phyloP scores from a whole-genome alignment of 2,113 vertebrate genomes.

The Silurus glanis region DNA sequence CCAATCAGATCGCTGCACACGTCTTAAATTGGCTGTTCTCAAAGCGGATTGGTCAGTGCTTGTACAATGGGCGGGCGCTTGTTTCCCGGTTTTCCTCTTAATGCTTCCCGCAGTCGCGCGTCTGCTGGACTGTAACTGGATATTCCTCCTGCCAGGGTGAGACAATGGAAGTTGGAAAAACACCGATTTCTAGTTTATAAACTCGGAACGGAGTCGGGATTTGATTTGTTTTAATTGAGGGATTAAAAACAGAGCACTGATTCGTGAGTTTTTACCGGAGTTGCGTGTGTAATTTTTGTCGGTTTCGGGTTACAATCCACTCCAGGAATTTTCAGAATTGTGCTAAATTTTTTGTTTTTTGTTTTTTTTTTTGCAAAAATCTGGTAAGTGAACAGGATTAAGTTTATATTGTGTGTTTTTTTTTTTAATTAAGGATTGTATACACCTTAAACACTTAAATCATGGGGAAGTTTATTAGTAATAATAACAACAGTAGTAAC shows the following conservation, averaged over 20 bases:
- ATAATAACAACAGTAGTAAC: background rate
- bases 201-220: background rate
- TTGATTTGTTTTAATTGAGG: background rate
- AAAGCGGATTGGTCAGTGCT: slow-evolving; percentile 58
- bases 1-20: slow-evolving; percentile 61
- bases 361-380: background rate
- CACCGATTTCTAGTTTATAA: slow-evolving; percentile 1
- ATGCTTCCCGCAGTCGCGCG: slow-evolving; percentile 53
- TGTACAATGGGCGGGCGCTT: slow-evolving; percentile 51
- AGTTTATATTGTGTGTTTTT: no score
- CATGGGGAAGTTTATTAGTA: background rate
- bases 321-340: background rate
- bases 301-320: background rate
- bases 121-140: slow-evolving; percentile 7
- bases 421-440: no score
- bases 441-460: no score
- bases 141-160: background rate
- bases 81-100: slow-evolving; percentile 68
- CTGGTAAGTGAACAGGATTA: slow-evolving; percentile 17
- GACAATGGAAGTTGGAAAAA: slow-evolving; percentile 44
- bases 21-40: slow-evolving; percentile 57
- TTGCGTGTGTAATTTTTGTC: background rate
- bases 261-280: background rate
- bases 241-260: background rate
- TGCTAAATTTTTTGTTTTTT: background rate